A percentile compares a stretch with the other conserved stretches of the same genome.
These are phyloP conservation scores for Holacanthus passer DNA, from an alignment of 2,113 vertebrate species.

Conservation along the genomic window DNA sequence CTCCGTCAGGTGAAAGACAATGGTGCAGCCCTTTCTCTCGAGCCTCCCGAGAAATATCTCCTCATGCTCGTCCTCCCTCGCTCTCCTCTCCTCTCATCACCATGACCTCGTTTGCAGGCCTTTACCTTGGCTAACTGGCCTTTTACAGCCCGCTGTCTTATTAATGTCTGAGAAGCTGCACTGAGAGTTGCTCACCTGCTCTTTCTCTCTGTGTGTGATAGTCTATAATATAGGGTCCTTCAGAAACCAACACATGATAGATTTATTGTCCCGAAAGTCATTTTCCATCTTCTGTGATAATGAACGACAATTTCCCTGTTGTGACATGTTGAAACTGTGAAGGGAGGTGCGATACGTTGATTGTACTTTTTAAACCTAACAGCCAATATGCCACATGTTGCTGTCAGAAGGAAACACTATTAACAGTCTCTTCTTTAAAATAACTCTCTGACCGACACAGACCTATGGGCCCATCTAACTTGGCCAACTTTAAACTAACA, in stretches of 20 bases:
- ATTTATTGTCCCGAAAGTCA: not conserved
- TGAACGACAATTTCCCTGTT: not conserved
- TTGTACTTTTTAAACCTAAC: too few relatives aligned
- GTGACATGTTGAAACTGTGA: too few relatives aligned
- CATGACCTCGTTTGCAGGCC: conserved; percentile 53
- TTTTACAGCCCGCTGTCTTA: conserved; percentile 37
- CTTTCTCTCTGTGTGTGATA: conserved; percentile 3
- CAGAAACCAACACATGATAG: not conserved
- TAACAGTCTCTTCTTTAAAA: too few relatives aligned
- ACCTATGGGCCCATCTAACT: too few relatives aligned
- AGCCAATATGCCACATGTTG: too few relatives aligned
- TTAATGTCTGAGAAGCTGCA: conserved; percentile 22
- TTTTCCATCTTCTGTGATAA: not conserved
- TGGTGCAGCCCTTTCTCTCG: conserved; percentile 51
- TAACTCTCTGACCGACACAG: too few relatives aligned
- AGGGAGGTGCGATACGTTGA: too few relatives aligned
- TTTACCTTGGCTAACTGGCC: conserved; percentile 41
- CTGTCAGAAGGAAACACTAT: too few relatives aligned
- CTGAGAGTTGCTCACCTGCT: not conserved
- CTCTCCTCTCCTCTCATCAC: conserved; percentile 32
- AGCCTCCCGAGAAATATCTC: conserved; percentile 43
- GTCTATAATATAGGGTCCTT: not conserved
- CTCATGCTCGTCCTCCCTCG: not conserved
- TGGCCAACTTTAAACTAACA: too few relatives aligned
- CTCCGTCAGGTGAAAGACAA: conserved; percentile 71